phyloP scores from a whole-genome alignment of 2,113 vertebrate genomes.

The Harpagus bidentatus region DNA sequence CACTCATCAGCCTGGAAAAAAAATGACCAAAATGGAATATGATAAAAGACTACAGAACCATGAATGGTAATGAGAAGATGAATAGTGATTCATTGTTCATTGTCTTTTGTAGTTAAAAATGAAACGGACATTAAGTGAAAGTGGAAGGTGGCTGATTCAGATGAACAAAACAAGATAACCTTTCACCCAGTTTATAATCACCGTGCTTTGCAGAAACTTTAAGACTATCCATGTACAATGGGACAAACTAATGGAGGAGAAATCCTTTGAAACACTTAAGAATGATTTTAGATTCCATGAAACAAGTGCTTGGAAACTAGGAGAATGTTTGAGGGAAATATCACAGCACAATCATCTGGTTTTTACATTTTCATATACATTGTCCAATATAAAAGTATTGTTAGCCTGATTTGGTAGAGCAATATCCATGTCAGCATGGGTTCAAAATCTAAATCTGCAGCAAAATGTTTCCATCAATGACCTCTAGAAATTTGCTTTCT shows the following conservation, averaged over 20 bases:
- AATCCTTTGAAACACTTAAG: neutral
- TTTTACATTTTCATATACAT: neutral
- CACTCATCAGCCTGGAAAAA: neutral
- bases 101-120: neutral
- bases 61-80: neutral
- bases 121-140: neutral
- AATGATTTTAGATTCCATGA: neutral
- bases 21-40: neutral
- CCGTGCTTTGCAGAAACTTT: neutral
- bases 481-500: neutral
- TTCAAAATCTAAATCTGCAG: neutral
- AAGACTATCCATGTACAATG: neutral
- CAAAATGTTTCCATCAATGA: neutral
- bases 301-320: neutral
- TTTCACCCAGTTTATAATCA: neutral
- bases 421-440: neutral
- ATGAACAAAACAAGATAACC: neutral
- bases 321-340: neutral
- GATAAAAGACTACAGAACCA: neutral
- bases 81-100: neutral
- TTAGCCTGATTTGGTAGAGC: neutral
- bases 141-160: accelerated
- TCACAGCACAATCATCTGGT: accelerated
- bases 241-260: neutral
- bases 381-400: neutral